Conservation (phyloP, 2,113 vertebrate species). For the Pithys albifrons region DNA sequence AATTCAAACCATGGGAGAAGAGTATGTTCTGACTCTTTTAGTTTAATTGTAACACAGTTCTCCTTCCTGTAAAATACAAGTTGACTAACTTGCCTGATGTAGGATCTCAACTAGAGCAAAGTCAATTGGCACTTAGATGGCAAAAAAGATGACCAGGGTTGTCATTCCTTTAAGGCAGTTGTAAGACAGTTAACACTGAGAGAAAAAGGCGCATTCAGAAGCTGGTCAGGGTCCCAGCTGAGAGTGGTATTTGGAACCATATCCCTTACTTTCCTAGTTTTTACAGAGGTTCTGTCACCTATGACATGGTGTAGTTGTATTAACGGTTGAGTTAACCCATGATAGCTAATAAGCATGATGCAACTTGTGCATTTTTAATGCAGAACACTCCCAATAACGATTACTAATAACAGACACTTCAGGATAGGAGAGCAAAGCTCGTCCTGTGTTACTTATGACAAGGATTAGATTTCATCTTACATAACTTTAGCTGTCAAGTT, state of each 20-base stretch:
- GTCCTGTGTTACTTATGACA: background rate
- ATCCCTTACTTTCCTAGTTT: background rate
- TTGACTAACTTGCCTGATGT: background rate
- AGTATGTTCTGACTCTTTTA: background rate
- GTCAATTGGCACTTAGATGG: background rate
- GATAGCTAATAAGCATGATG: background rate
- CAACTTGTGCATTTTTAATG: background rate
- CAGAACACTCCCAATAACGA: background rate
- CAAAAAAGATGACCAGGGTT: background rate
- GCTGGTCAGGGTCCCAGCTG: background rate
- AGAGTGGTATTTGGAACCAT: background rate
- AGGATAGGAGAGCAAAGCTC: background rate
- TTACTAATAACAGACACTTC: background rate
- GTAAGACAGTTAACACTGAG: background rate
- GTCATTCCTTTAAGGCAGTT: background rate
- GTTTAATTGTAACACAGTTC: background rate
- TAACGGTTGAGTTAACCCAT: background rate
- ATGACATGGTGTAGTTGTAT: background rate
- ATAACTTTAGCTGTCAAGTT: constrained; percentile 2
- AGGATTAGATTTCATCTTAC: background rate
- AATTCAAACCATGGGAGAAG: background rate
- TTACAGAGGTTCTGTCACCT: background rate
- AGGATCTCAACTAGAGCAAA: background rate
- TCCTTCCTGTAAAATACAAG: background rate
- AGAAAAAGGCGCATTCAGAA: background rate